Evolutionary conservation across 2,888 invertebrate species (phyloP), one percentile per base, ranked within the genome.

Genomic region (Andrena praecox): DNA sequence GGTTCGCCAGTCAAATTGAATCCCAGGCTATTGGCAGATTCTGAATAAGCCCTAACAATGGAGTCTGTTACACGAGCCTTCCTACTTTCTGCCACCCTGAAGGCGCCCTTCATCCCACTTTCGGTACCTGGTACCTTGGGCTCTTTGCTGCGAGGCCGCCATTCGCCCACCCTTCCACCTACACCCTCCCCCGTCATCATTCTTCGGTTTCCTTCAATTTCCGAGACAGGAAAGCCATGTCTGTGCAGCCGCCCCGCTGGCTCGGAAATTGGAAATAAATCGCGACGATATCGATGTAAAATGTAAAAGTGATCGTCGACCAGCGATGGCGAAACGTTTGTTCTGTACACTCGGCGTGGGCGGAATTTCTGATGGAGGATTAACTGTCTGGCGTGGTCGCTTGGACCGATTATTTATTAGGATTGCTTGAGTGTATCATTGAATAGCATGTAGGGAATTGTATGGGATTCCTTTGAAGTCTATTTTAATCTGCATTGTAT

Each of bases 1-100:
- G 89, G 88, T 87, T 89, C 88, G 83, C 87, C 84, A 89, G 89
- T 90, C 89, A 90, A 91, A 89, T 90, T 89, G 90, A 90, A 91
- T 91, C 83, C 84, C 79, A 74, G 73, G 80, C 84, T 90, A 91
- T 90, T 91, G 91, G 86, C 89, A 89, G 89, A 86, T 90, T 90
- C 86, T 89, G 91, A 89, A 91, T 89, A 90, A 91, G 87, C 83
- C 77, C 77, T 86, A 88, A 90, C 89, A 91, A 91, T 90, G 84
- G 88, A 88, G 83, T 87, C 85, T 85, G 86, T 86, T 88, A 86
- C 85, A 85, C 82, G 76, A 82, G 82, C 77, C 77, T 77, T 78
- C 76, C 56, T 62, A 77, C 80, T 77, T 85, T 86, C 84, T 64
- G 63, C 54, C 73, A 67, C 75, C 69, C 77, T 60, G 33, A 52